Evolutionary conservation across 2,113 vertebrate genomes (phyloP), one percentile per base, ranked within the genome.

Genomic region (Lethenteron reissneri): DNA sequence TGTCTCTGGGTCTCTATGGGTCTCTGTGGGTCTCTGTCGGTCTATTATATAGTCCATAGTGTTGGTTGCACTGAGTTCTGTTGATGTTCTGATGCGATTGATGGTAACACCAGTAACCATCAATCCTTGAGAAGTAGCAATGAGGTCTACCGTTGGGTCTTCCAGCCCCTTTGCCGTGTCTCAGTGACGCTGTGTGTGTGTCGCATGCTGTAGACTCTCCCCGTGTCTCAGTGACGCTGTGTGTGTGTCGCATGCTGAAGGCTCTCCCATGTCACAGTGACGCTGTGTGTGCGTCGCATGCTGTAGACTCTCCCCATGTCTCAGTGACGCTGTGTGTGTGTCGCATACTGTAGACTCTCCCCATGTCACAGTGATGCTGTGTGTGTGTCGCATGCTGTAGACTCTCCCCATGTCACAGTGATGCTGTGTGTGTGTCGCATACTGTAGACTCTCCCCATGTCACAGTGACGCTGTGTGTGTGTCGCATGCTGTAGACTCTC

Each of bases 231-330:
- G n/a, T n/a, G n/a, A n/a, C n/a, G n/a, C n/a, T n/a, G n/a, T n/a
- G n/a, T n/a, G n/a, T n/a, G n/a, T n/a, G n/a, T n/a, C n/a, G n/a
- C n/a, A n/a, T n/a, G n/a, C n/a, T n/a, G n/a, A n/a, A n/a, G n/a
- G n/a, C n/a, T n/a, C n/a, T n/a, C n/a, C 78, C 81, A 7, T 97
- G 95, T 0, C 89, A 95, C 79, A 95, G 87, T 76, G 95, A 91
- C 0, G 88, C 92, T 0, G 84, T 87, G 0, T 97, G 95, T 0
- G 82, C 3, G 68, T 57, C 3, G 5, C 12, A 7, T 10, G 7
- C 15, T 64, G 19, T 8, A 70, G 69, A 57, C 0, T 41, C 12
- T 2, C 3, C 12, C 3, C 12, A 41, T 64, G 57, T 10, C 1
- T 0, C 56, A 12, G 9, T 74, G 4, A 10, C 11, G 0, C 0